Evolutionary conservation across 2,888 invertebrate genomes (phyloP), one percentile per base, ranked within the genome.

Genomic region (Auanema sp.): DNA sequence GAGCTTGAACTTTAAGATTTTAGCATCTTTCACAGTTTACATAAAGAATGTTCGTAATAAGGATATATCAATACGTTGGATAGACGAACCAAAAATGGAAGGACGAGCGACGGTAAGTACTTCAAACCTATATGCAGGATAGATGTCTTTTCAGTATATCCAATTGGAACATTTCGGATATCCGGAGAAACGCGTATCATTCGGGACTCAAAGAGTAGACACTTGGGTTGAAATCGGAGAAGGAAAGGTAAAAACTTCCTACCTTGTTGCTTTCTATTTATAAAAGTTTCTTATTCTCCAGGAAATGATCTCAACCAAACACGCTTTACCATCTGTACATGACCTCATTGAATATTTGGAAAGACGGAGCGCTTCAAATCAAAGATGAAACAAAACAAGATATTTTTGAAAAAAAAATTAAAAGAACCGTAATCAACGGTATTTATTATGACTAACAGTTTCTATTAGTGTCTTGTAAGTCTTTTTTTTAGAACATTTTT

Each of bases 1-100:
- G 21, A 10, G 21, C n/a, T 24, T 50, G 2, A 24, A 24, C 50
- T 50, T 50, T 16, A 18, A 24, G 21, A 24, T 50, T 24, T 24
- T 50, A 11, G 50, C 50, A 18, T 50, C 50, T 24, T 50, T 50
- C 50, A 50, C 50, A n/a, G 11, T 50, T 11, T 23, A 24, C 50
- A 18, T 23, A 24, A 11, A 10, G 2, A 24, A 11, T 10, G 21
- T 24, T 24, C 50, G 21, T 11, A 24, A 24, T 24, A 11, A 24
- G 16, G 16, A n/a, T 21, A 11, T 50, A 11, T 10, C 12, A 18
- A 50, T 50, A 18, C 50, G 50, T 2, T 50, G 50, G 50, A 23
- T 23, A 18, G 50, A 50, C 50, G 47, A 47, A 10, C 47, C 47
- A 16, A 47, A 47, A 21, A 47, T 18, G 16, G 47, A 47, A 16